Evolutionary conservation across 1,140 invertebrate genomes (phyloP).

Genomic region (Bombyx mandarina): DNA sequence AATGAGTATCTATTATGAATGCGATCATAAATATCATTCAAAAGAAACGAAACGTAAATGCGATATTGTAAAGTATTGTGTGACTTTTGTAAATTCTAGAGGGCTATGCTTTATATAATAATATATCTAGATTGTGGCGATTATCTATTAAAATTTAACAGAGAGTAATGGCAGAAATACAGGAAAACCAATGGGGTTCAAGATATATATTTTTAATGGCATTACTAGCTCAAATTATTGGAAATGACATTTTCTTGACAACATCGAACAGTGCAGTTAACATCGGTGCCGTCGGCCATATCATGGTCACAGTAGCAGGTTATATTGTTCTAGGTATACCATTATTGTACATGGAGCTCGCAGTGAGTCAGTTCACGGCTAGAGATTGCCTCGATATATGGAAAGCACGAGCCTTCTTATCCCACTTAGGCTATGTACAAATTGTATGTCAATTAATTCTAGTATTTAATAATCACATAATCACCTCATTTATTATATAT

Average conservation of each 20-base stretch:
- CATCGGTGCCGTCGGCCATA: constrained; percentile 29
- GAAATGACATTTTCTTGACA: constrained; percentile 13
- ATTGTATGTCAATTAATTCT: constrained; percentile 32
- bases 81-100: neutral
- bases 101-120: neutral
- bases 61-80: no score
- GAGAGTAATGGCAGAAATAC: constrained; percentile 2
- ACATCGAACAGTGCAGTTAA: constrained; percentile 27
- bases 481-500: constrained; percentile 37
- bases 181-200: constrained; percentile 10
- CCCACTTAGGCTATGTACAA: constrained; percentile 40
- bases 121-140: neutral
- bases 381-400: constrained; percentile 73
- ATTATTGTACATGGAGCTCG: constrained; percentile 75
- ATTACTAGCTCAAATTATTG: constrained; percentile 22
- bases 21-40: no score
- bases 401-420: constrained; percentile 41
- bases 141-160: neutral
- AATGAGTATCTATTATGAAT: no score
- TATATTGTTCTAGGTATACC: constrained; percentile 68
- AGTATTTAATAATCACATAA: constrained; percentile 37
- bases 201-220: constrained; percentile 16
- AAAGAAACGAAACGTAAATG: no score
- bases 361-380: constrained; percentile 75
- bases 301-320: constrained; percentile 18